phyloP scores from a whole-genome alignment of 2,797 vertebrate species.

The Tragelaphus eurycerus region DNA sequence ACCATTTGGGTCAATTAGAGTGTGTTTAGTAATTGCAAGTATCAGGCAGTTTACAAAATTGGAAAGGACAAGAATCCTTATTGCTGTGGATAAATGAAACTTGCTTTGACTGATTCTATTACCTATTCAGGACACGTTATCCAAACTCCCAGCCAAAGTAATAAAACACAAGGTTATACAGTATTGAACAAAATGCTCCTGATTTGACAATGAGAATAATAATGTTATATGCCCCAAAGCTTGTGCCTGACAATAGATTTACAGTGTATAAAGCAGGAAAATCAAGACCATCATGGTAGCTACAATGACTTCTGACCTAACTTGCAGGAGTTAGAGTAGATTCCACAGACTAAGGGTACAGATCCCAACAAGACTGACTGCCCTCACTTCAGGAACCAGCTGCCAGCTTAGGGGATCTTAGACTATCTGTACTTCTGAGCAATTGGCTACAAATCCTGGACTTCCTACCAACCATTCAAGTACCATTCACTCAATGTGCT shows the following conservation, averaged over 20 bases:
- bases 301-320: not conserved
- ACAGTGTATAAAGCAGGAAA: not conserved
- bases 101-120: not conserved
- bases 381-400: not conserved
- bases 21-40: not conserved
- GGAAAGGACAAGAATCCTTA: constrained; percentile 39
- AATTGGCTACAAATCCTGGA: not conserved
- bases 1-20: not conserved
- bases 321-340: not conserved
- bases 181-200: not conserved
- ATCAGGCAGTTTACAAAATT: not conserved
- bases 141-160: not conserved
- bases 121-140: not conserved
- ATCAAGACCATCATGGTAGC: not conserved
- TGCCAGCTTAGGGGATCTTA: not conserved
- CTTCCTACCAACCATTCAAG: not conserved
- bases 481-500: not conserved
- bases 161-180: not conserved
- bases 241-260: not conserved
- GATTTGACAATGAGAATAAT: not conserved
- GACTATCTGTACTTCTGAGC: not conserved
- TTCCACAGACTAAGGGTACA: too few relatives aligned
- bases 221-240: not conserved
- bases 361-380: not conserved
- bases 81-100: not conserved